Percentiles rank a stretch among this genome's conserved stretches.
Conservation (phyloP, 2,888 invertebrate genomes). For the Drosophila emarginata region DNA sequence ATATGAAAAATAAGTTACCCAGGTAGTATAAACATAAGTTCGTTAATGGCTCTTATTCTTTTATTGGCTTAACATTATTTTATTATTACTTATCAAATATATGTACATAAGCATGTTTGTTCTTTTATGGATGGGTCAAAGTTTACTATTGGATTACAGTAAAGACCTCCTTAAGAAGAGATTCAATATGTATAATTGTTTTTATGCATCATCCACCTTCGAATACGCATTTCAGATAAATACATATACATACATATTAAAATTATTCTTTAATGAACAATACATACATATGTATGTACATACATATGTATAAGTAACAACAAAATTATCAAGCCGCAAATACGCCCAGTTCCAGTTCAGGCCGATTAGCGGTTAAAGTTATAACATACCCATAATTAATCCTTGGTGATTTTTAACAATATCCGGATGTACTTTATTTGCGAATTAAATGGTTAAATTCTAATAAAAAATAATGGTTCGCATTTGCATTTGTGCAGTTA, state of each 20-base stretch:
- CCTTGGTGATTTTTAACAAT: neutral
- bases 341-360: neutral
- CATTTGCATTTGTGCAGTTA: slow-evolving; percentile 2
- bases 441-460: neutral
- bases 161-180: neutral
- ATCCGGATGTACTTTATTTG: neutral
- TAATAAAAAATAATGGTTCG: neutral
- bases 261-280: neutral
- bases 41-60: no score
- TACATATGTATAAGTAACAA: neutral
- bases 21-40: no score
- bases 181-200: neutral
- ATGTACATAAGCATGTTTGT: no score
- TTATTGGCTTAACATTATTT: no score
- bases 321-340: neutral
- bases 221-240: neutral
- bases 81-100: no score
- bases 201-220: neutral
- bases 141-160: neutral
- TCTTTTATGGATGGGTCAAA: neutral
- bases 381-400: neutral
- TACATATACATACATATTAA: neutral
- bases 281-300: neutral
- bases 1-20: no score
- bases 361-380: neutral